Base-by-base conservation (phyloP, 2,113 vertebrate genomes). In the Anser cygnoides region DNA sequence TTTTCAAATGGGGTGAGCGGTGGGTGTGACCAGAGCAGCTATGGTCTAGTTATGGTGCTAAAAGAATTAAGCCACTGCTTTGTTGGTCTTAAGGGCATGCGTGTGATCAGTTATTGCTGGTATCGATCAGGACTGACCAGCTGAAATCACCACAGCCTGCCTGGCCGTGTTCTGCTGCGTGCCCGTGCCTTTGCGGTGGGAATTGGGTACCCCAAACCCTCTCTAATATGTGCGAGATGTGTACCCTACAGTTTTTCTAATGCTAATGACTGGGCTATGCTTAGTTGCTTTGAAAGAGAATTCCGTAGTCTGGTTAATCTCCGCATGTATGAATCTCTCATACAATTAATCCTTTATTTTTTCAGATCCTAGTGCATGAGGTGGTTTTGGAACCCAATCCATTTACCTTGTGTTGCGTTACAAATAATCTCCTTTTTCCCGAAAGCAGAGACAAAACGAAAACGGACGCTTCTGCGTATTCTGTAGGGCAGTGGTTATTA, bases 291-390 rank as follows among this genome's bases (percentile, higher is more conserved):
- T 88, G 41, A 73, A 93, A 87, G 66, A 52, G 23, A 83, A 18
- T 67, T 71, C 79, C 82, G 63, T 25, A 71, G 90, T 35, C 72
- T 92, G 87, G 46, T 86, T 95, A 95, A 96, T 96, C 90, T 96
- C 79, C 55, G 20, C 3, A 5, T 83, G 88, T 73, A 91, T 70
- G 66, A 96, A 85, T 87, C 62, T 71, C 71, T 76, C 43, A 75
- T 61, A 33, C 57, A 87, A 78, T 93, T 93, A 95, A 95, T 95
- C 92, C 65, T 73, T 70, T 84, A 2, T 72, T 73, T 96, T 82
- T 52, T 8, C 11, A 81, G 59, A 81, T 82, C 43, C 11, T 43
- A 37, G 9, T 37, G 52, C 57, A 92, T 49, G 57, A 10, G 33
- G 55, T 72, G 21, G 50, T 11, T 95, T 94, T 63, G 72, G 68